phyloP scores from a whole-genome alignment of 37 sponge, comb jelly and placozoan genomes.

The Lycopodina hypogea region DNA sequence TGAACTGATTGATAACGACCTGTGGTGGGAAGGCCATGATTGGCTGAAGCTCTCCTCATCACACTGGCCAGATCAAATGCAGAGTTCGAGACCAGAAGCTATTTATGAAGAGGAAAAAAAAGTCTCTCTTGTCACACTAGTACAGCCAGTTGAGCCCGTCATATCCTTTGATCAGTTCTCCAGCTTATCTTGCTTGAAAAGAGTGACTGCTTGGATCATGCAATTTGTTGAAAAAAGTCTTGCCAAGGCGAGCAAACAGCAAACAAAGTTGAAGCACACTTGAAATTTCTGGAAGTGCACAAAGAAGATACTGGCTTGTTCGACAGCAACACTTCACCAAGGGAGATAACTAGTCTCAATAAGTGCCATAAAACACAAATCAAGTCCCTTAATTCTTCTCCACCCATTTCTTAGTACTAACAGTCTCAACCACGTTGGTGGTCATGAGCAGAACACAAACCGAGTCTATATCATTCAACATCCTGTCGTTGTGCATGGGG shows the following conservation, averaged over 20 bases:
- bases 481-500: constrained; percentile 27
- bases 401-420: not conserved
- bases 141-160: not conserved
- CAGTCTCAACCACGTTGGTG: too few relatives aligned
- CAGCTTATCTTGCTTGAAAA: constrained; percentile 1
- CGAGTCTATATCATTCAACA: not conserved
- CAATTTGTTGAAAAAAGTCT: constrained; percentile 19
- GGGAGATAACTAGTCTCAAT: not conserved
- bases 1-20: too few relatives aligned
- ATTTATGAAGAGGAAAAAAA: constrained; percentile 1
- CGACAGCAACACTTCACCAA: constrained; percentile 3
- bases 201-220: too few relatives aligned
- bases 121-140: not conserved
- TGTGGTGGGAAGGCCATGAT: constrained; percentile 11
- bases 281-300: constrained; percentile 11
- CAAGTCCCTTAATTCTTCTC: not conserved
- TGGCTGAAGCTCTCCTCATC: constrained; percentile 23
- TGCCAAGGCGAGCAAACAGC: constrained; percentile 3
- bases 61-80: constrained; percentile 13
- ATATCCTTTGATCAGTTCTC: constrained; percentile 28
- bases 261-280: not conserved
- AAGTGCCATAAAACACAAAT: too few relatives aligned
- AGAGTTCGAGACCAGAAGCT: not conserved
- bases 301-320: constrained; percentile 18
- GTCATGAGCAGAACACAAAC: too few relatives aligned